Conservation (phyloP, 2,797 vertebrate genomes). For the Pogonophryne albipinna region DNA sequence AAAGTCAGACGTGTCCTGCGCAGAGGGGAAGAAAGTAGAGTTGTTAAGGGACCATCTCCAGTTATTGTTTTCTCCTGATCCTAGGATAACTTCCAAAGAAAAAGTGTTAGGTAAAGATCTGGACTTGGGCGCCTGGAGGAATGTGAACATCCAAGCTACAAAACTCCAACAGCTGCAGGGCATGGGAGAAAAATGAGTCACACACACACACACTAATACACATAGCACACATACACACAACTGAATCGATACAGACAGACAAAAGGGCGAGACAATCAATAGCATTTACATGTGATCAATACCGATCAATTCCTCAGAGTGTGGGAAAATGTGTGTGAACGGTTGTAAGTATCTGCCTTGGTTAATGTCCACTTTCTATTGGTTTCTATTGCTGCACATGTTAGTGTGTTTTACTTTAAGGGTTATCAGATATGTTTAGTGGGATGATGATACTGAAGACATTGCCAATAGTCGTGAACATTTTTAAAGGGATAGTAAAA, state of each 20-base stretch:
- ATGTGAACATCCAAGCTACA: conserved; percentile 1
- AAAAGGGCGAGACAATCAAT: conserved; percentile 55
- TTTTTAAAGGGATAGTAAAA: background rate
- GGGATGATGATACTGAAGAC: background rate
- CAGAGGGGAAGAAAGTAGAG: too few species aligned
- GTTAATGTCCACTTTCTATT: background rate
- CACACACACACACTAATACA: background rate
- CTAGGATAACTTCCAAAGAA: too few species aligned
- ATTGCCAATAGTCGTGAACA: background rate
- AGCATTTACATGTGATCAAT: conserved; percentile 73
- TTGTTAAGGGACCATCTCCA: too few species aligned
- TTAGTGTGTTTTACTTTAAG: background rate
- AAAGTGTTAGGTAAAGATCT: too few species aligned
- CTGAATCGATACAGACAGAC: conserved; percentile 42
- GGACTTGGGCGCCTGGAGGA: background rate
- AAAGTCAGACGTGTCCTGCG: too few species aligned
- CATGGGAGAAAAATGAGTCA: conserved; percentile 12
- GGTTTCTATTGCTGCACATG: background rate
- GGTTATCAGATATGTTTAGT: background rate
- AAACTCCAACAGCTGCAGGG: conserved; percentile 68
- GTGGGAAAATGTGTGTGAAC: conserved; percentile 65
- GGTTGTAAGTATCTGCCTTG: conserved; percentile 6
- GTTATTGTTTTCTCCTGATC: too few species aligned
- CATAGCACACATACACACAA: background rate
- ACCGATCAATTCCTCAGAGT: conserved; percentile 58